A percentile compares a stretch with the other conserved stretches of the same genome.
phyloP scores from a whole-genome alignment of 2,113 vertebrate genomes.

The Xyliphius kryptos region DNA sequence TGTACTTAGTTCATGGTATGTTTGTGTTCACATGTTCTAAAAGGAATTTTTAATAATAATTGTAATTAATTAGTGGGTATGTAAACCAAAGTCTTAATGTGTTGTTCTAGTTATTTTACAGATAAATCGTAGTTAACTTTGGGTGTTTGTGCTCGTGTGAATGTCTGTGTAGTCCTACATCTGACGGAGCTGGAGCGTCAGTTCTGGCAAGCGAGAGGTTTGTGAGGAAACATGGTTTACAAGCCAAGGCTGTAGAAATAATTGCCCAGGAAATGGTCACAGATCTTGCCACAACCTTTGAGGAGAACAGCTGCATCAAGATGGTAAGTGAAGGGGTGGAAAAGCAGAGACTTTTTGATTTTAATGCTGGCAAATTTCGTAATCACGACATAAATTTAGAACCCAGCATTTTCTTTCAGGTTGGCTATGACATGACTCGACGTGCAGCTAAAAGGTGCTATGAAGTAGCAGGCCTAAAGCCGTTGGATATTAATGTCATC shows the following conservation, averaged over 20 bases:
- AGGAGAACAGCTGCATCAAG: conserved; percentile 82
- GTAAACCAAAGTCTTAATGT: too few species aligned
- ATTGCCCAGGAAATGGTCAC: conserved; percentile 92
- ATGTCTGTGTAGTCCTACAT: conserved; percentile 73
- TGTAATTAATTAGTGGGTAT: too few species aligned
- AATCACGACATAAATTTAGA: not conserved
- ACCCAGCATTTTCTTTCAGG: conserved; percentile 57
- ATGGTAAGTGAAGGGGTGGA: conserved; percentile 59
- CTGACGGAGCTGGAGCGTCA: conserved; percentile 88
- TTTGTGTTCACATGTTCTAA: too few species aligned
- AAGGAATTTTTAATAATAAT: too few species aligned
- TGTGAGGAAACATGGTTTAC: conserved; percentile 67
- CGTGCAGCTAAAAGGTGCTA: conserved; percentile 77
- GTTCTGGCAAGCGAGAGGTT: conserved; percentile 82
- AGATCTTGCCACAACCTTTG: conserved; percentile 77
- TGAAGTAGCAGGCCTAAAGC: conserved; percentile 68
- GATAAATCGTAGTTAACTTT: not conserved
- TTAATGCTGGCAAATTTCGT: not conserved
- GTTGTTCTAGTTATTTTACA: too few species aligned
- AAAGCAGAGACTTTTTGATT: not conserved
- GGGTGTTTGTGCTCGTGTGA: not conserved
- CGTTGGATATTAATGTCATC: conserved; percentile 79
- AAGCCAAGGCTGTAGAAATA: conserved; percentile 87
- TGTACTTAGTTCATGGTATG: not conserved
- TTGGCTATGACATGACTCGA: conserved; percentile 86